Base-by-base conservation (phyloP, 2,797 vertebrate species). In the Chelmon rostratus region DNA sequence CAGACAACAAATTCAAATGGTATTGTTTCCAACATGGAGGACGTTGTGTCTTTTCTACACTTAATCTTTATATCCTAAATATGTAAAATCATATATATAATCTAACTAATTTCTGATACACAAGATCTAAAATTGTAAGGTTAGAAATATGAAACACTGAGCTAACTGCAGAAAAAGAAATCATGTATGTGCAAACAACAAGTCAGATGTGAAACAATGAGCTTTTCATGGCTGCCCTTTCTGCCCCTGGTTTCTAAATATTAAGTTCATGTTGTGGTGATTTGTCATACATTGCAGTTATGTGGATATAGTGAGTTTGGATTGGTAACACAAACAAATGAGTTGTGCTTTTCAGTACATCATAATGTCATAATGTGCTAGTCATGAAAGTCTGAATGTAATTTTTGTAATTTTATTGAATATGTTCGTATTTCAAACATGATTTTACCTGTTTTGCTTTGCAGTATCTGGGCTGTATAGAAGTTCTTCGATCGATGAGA, bases 401-500 rank as follows among this genome's bases (percentile, higher is more conserved):
- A 46, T 23, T 6, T 49, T 40, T 62, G 11, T 6, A 12, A 6
- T 66, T 3, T 38, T 16, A 8, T 23, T 57, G 0, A 47, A 47
- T 46, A 21, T 52, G 57, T 64, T 53, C 6, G 71, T 56, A 40
- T 81, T 70, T 82, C 12, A 76, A n/a, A 25, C 47, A 10, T 4
- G 13, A 6, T 89, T 89, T 58, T 82, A 62, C 84, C 8, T 91
- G 91, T 67, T 84, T 90, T 93, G 3, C 65, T 84, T 95, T 96
- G 18, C 94, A 99, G 98, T 99, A 99, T 91, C 94, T 99, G 94
- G 98, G 98, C 28, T 99, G 98, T 88, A 97, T 99, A 90, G 98
- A 99, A 95, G 98, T 99, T 83, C 96, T 99, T 65, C 96, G 97
- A 58, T 99, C 98, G 35, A 99, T 99, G 98, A 97, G 97, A 92